Base-by-base conservation (phyloP, 2,888 invertebrate species). In the Agonopterix heracliana region DNA sequence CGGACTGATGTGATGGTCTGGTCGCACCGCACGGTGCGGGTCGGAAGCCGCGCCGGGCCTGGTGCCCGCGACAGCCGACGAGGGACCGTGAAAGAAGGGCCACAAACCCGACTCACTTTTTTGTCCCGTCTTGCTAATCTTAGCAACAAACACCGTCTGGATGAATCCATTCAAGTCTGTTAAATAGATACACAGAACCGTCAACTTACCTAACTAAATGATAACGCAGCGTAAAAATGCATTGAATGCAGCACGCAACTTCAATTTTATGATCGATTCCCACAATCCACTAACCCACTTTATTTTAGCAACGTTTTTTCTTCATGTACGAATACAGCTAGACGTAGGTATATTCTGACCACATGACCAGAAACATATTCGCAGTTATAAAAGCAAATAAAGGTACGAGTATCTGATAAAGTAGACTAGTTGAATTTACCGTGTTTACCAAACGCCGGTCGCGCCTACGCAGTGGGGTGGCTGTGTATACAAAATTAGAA, bases 11-110 rank as follows among this genome's bases (percentile, higher is more conserved):
- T 66, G 51, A 58, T 49, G 55, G 46, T 59, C 10, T 61, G 64
- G 51, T 49, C 51, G 50, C 40, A 41, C n/a, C 41, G 51, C 48
- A 46, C 48, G 41, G 57, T 53, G 56, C 54, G 52, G 59, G 54
- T 68, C 64, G 66, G 67, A 65, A 65, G 63, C 64, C 63, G 48
- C 54, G 53, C 46, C 46, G 47, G 59, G 59, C 48, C 58, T 60
- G 71, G 64, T 26, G 26, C 26, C 26, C 7, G 26, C 26, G 26
- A 26, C 26, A 7, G 26, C 26, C 26, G 64, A 67, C 71, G 64
- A 72, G 77, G 77, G 78, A 78, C 77, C 75, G 74, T n/a, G 38
- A 1, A 77, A 75, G 74, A 78, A 80, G 82, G 78, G 79, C 74
- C 74, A 71, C 73, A 76, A 69, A 44, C 73, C 78, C 76, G 74